Evolutionary conservation across 2,888 invertebrate genomes (phyloP).

Genomic region (Lobophora halterata): DNA sequence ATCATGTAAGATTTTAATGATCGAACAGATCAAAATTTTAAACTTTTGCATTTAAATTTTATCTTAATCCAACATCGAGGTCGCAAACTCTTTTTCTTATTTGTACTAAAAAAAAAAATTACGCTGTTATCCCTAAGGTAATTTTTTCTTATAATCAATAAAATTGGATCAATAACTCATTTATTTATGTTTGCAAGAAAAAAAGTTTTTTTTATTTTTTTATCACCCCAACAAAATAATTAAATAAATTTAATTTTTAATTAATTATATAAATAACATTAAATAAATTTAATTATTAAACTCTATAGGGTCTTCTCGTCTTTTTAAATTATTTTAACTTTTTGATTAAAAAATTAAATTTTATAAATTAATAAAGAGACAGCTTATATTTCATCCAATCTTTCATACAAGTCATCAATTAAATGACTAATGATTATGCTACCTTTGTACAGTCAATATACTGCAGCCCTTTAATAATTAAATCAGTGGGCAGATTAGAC

Average conservation of each 20-base stretch:
- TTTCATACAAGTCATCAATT: slow-evolving; percentile 90
- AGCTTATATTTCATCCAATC: slow-evolving; percentile 84
- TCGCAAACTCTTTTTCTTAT: slow-evolving; percentile 89
- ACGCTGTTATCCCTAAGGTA: slow-evolving; percentile 93
- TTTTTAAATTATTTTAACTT: slow-evolving; percentile 83
- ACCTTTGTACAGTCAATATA: slow-evolving; percentile 90
- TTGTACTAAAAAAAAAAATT: slow-evolving; percentile 87
- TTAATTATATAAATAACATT: slow-evolving; percentile 53
- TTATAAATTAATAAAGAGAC: slow-evolving; percentile 67
- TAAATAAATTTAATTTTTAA: slow-evolving; percentile 41
- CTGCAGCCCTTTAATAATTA: slow-evolving; percentile 86
- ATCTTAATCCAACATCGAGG: slow-evolving; percentile 95
- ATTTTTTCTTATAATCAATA: slow-evolving; percentile 85
- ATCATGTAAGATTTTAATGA: slow-evolving; percentile 92
- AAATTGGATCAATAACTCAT: slow-evolving; percentile 78
- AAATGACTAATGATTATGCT: slow-evolving; percentile 89
- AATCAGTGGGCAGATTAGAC: slow-evolving; percentile 87
- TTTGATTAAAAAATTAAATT: slow-evolving; percentile 80
- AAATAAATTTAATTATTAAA: slow-evolving; percentile 74
- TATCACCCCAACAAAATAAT: too few species aligned
- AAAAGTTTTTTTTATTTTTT: too few species aligned
- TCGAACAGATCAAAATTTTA: slow-evolving; percentile 89
- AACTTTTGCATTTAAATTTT: slow-evolving; percentile 84
- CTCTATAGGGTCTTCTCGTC: slow-evolving; percentile 91
- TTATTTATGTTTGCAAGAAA: slow-evolving; percentile 54